Conservation (phyloP, 2,888 invertebrate genomes). For the Lysandra coridon region DNA sequence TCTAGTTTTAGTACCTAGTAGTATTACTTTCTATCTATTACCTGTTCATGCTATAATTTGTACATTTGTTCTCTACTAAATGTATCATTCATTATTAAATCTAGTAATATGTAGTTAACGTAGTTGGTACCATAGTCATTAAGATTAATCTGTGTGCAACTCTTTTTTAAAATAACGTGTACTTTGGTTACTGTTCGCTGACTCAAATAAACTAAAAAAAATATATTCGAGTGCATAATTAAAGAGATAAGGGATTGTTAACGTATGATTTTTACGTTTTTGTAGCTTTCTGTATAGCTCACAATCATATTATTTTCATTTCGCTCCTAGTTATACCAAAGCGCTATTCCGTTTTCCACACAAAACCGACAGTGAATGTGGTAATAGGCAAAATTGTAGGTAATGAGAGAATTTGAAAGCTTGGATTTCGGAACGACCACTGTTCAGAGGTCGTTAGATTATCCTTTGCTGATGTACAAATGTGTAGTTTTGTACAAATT, state of each 20-base stretch:
- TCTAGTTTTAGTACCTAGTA: too few relatives aligned
- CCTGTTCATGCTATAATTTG: too few relatives aligned
- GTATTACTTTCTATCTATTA: too few relatives aligned
- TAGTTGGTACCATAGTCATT: too few relatives aligned
- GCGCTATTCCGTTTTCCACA: not conserved
- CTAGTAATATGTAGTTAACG: too few relatives aligned
- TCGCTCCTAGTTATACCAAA: not conserved
- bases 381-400: not conserved
- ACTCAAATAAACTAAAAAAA: too few relatives aligned
- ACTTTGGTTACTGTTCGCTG: too few relatives aligned
- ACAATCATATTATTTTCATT: not conserved
- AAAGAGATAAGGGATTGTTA: not conserved
- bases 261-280: not conserved
- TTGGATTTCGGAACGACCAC: not conserved
- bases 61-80: too few relatives aligned
- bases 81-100: too few relatives aligned
- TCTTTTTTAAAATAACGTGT: too few relatives aligned
- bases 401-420: not conserved
- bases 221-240: too few relatives aligned
- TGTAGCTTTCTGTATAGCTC: not conserved
- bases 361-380: not conserved
- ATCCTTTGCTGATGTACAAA: not conserved
- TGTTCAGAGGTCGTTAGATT: not conserved
- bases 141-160: too few relatives aligned
- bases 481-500: not conserved